A percentile compares a stretch with the other conserved stretches of the same genome.
Evolutionary conservation across 2,797 vertebrate species (phyloP).

Genomic region (Sebastes trivittatus): DNA sequence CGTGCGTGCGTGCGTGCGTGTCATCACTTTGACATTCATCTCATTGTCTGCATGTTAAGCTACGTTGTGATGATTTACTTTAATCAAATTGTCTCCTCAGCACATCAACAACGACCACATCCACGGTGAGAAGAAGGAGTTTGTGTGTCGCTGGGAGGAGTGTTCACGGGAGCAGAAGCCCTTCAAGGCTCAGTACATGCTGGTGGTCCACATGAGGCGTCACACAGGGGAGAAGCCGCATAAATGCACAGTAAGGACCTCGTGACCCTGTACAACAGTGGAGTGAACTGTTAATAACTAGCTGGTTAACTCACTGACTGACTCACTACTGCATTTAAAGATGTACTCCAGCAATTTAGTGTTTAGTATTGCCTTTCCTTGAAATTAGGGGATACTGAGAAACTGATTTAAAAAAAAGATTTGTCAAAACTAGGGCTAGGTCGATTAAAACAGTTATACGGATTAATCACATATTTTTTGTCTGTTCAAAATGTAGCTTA

Average conservation of each 20-base stretch:
- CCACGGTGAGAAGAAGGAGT: constrained; percentile 99
- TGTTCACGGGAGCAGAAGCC: constrained; percentile 97
- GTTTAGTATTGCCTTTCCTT: background rate
- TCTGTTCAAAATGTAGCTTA: no score
- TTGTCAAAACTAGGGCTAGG: background rate
- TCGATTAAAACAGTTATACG: no score
- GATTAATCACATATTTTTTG: fast-evolving
- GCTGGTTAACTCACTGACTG: background rate
- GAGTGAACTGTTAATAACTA: background rate
- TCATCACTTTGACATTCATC: background rate
- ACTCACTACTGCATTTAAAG: background rate
- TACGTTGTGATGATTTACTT: background rate
- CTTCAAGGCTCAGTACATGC: constrained; percentile 99
- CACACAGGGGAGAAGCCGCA: constrained; percentile 99
- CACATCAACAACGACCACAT: constrained; percentile 99
- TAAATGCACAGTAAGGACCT: constrained; percentile 92
- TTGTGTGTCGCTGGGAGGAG: constrained; percentile 97
- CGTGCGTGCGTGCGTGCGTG: background rate
- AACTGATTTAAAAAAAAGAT: background rate
- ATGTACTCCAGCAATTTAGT: background rate
- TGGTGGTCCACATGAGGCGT: constrained; percentile 97
- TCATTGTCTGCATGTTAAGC: background rate
- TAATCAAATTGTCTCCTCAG: constrained; percentile 70
- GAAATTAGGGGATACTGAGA: background rate
- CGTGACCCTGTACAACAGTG: no score